Evolutionary conservation across 2,888 invertebrate genomes (phyloP), one percentile per base, ranked within the genome.

Genomic region (Pegoplata infirma): DNA sequence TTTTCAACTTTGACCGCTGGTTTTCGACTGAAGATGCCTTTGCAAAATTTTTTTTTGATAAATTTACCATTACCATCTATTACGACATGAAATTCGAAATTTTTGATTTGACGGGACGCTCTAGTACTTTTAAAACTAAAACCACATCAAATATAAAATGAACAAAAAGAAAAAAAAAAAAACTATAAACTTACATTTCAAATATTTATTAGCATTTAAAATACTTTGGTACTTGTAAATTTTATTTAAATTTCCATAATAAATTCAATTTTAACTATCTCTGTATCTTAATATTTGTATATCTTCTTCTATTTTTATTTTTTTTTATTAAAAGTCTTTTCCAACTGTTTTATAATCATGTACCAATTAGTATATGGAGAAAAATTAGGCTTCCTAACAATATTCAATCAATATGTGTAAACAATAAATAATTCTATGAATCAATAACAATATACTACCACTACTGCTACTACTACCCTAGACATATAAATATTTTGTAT

Each of bases 361-460:
- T 53, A 46, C 53, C 61, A 61, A 71, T 71, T 71, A 59, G 46
- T 44, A 19, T 47, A 51, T 61, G 53, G 32, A 53, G 36, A 51
- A 61, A 53, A 59, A 59, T 58, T 71, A 61, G 71, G 71, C 59
- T 71, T 61, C 21, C 71, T 71, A 61, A 71, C 71, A 61, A 61
- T 61, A 53, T 61, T 71, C 71, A 71, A 71, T 71, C 71, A 71
- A 71, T 53, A 53, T 71, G 46, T 51, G 71, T 61, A 71, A 71
- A 71, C 61, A 71, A 53, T 61, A 71, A 61, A 71, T 71, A 71
- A 71, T 61, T 71, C 71, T 51, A 21, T 53, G 53, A 71, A 61
- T 61, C 59, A 61, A 71, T 61, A 71, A 71, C 56, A 67, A 53
- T 40, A 14, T 49, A 40, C n/a, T 40, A n/a, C n/a, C n/a, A n/a